Base-by-base conservation (phyloP, 2,888 invertebrate species). In the Halictus quadricinctus region DNA sequence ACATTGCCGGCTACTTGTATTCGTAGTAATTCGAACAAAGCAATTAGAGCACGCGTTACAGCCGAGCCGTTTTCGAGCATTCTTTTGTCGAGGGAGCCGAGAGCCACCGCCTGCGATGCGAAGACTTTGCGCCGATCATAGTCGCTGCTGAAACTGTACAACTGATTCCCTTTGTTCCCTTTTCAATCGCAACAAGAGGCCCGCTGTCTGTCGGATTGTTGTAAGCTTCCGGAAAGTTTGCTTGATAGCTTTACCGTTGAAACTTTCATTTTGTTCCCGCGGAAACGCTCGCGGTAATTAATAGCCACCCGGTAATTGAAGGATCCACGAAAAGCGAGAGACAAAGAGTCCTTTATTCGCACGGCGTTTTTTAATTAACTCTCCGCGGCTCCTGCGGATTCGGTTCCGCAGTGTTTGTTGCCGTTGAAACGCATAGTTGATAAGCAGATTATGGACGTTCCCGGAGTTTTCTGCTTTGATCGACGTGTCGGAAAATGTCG, bases 261-360 rank as follows among this genome's bases (percentile, higher is more conserved):
- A 60, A 73, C 15, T 70, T 46, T 69, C 73, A 66, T 74, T 79
- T 50, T 48, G 25, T 73, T 60, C 72, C 36, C 41, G 58, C 64
- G 64, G 58, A 69, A 54, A 54, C 74, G 76, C 79, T 76, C 79
- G 29, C n/a, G n/a, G 77, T 85, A 86, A 86, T 85, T 86, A 85
- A 86, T 86, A 85, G 82, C 74, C 72, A 60, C 69, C 36, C 36
- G 43, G 72, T 82, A 79, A 79, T 84, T 79, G 77, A 76, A 84
- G 75, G 84, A 43, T 66, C 66, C 43, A 70, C 21, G 50, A 84
- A 64, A 72, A 80, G 21, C 54, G 77, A 54, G 46, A 72, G 80
- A 83, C 72, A 83, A 78, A 72, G 72, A 77, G 75, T 80, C 41
- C 70, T n/a, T n/a, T n/a, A 12, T 43, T 43, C n/a, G 43, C 12